A percentile compares a stretch with the other conserved stretches of the same genome.
Conservation (phyloP, 1,140 invertebrate genomes). For the Asobara japonica region DNA sequence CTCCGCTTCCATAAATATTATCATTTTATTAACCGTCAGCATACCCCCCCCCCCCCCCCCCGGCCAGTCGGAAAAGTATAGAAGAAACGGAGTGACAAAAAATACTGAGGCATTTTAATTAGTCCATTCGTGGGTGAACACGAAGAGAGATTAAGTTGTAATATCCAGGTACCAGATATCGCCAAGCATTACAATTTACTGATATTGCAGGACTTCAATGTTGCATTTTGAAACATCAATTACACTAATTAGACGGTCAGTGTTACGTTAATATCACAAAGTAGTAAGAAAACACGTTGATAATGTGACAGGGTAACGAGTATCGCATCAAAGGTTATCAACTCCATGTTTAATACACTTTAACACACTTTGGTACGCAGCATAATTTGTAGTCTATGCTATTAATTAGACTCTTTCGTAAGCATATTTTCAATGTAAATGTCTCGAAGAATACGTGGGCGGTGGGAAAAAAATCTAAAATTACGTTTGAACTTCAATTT, state of each 20-base stretch:
- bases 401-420: too few relatives aligned
- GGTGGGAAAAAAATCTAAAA: too few relatives aligned
- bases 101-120: background rate
- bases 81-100: background rate
- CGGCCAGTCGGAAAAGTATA: background rate
- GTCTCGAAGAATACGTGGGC: too few relatives aligned
- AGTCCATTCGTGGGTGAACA: background rate
- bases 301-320: slow-evolving; percentile 2
- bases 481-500: too few relatives aligned
- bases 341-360: background rate
- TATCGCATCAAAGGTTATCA: slow-evolving; percentile 1
- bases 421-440: too few relatives aligned
- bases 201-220: background rate
- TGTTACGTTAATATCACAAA: background rate
- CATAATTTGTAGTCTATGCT: background rate
- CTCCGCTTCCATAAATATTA: slow-evolving; percentile 29
- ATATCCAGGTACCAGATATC: background rate
- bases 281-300: background rate
- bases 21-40: slow-evolving; percentile 23
- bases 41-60: background rate
- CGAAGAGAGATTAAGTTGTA: background rate
- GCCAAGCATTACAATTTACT: background rate
- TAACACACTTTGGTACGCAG: too few relatives aligned
- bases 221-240: background rate
- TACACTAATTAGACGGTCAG: background rate